Evolutionary conservation across 2,888 invertebrate species (phyloP).

Genomic region (Agonopterix heracliana): DNA sequence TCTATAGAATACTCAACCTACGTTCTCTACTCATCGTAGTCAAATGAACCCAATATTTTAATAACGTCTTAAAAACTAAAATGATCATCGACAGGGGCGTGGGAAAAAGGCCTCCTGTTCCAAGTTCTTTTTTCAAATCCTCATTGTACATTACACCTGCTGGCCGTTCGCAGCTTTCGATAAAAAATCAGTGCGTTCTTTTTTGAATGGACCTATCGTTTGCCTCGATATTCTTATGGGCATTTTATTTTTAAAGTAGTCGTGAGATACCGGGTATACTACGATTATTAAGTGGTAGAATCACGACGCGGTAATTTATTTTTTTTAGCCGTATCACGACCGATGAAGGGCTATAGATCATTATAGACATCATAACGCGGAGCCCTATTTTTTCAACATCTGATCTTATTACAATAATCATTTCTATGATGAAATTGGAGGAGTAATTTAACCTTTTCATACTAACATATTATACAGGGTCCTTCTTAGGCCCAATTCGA

Average conservation of each 20-base stretch:
- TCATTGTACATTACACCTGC: slow-evolving; percentile 73
- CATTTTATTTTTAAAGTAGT: slow-evolving; percentile 66
- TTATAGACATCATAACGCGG: slow-evolving; percentile 59
- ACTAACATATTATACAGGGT: too few relatives aligned
- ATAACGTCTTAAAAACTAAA: slow-evolving; percentile 48
- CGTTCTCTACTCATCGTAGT: too few relatives aligned
- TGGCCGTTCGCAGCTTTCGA: slow-evolving; percentile 71
- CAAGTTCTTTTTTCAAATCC: slow-evolving; percentile 67
- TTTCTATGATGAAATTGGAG: slow-evolving; percentile 14
- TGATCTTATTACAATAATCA: slow-evolving; percentile 40
- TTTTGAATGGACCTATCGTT: slow-evolving; percentile 55
- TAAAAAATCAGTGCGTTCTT: slow-evolving; percentile 64
- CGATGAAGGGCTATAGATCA: slow-evolving; percentile 66
- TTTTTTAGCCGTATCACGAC: slow-evolving; percentile 54
- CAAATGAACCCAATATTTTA: slow-evolving; percentile 15
- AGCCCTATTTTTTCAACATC: slow-evolving; percentile 39
- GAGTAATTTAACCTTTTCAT: slow-evolving; percentile 4
- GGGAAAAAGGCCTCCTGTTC: slow-evolving; percentile 71
- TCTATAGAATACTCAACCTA: too few relatives aligned
- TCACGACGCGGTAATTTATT: slow-evolving; percentile 59
- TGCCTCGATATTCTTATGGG: slow-evolving; percentile 48
- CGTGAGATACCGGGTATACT: slow-evolving; percentile 69
- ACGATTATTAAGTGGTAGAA: slow-evolving; percentile 72
- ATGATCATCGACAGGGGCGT: slow-evolving; percentile 61
- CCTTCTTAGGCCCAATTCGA: too few relatives aligned